Conservation (phyloP, 2,888 invertebrate species). For the Caenorhabditis sp. region DNA sequence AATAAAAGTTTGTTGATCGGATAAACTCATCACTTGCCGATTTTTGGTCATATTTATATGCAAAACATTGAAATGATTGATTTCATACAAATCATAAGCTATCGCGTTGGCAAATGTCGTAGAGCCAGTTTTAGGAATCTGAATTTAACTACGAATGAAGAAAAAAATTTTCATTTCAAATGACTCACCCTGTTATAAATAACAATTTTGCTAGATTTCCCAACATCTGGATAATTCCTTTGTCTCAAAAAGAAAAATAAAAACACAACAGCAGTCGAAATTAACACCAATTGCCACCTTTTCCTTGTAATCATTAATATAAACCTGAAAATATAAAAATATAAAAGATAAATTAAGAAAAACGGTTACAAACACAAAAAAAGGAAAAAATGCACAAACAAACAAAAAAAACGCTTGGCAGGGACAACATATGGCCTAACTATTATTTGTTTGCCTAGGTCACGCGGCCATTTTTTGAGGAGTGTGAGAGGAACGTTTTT, state of each 20-base stretch:
- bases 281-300: slow-evolving; percentile 5
- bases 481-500: no score
- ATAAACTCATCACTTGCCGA: slow-evolving; percentile 83
- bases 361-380: no score
- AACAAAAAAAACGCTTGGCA: background rate
- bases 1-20: slow-evolving; percentile 88
- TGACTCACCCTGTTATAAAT: slow-evolving; percentile 54
- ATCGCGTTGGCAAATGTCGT: slow-evolving; percentile 69
- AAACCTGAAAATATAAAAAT: background rate
- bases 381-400: background rate
- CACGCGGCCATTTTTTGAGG: background rate
- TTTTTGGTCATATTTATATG: slow-evolving; percentile 96
- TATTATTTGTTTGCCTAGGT: background rate
- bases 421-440: background rate
- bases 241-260: slow-evolving; percentile 4
- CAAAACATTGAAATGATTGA: slow-evolving; percentile 77
- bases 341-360: background rate
- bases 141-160: slow-evolving; percentile 3
- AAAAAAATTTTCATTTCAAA: background rate
- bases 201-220: slow-evolving; percentile 26
- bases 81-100: slow-evolving; percentile 65
- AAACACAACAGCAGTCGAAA: slow-evolving; percentile 14
- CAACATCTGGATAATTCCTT: background rate
- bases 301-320: slow-evolving; percentile 14
- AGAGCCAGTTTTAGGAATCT: slow-evolving; percentile 70